Percentiles rank a stretch among this genome's conserved stretches.
phyloP scores from a whole-genome alignment of 2,797 vertebrate genomes.

The Liasis olivaceus region DNA sequence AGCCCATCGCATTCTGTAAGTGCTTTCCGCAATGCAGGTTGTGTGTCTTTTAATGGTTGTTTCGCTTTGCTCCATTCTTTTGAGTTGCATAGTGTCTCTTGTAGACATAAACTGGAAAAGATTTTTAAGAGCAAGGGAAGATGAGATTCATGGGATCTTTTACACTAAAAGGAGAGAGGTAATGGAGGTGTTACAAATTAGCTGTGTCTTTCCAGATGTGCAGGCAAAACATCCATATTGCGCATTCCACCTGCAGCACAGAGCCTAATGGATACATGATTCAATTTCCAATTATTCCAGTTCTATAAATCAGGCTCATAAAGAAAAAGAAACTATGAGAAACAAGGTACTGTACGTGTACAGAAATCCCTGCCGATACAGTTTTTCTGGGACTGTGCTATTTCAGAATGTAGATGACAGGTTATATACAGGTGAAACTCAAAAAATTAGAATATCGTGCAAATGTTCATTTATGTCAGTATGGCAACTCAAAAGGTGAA shows the following conservation, averaged over 20 bases:
- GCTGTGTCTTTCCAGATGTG: not conserved
- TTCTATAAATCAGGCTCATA: not conserved
- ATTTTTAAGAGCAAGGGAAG: not conserved
- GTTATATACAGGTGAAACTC: not conserved
- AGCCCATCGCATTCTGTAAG: accelerated
- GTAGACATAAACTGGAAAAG: not conserved
- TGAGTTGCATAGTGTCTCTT: not conserved
- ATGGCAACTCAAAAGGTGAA: too few species aligned
- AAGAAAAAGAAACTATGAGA: not conserved
- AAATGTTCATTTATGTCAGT: too few species aligned
- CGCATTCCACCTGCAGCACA: not conserved
- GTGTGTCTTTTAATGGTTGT: not conserved
- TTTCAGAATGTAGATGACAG: not conserved
- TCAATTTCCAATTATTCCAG: not conserved
- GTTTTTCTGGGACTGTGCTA: not conserved
- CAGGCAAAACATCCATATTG: not conserved
- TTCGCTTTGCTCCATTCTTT: not conserved
- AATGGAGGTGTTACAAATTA: not conserved
- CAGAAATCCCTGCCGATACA: not conserved
- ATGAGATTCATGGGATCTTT: not conserved
- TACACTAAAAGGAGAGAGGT: not conserved
- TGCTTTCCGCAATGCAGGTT: not conserved
- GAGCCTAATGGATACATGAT: not conserved
- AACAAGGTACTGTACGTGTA: not conserved
- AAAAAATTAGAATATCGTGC: too few species aligned